Evolutionary conservation across 2,888 invertebrate species (phyloP).

Genomic region (Nomada goodeniana): DNA sequence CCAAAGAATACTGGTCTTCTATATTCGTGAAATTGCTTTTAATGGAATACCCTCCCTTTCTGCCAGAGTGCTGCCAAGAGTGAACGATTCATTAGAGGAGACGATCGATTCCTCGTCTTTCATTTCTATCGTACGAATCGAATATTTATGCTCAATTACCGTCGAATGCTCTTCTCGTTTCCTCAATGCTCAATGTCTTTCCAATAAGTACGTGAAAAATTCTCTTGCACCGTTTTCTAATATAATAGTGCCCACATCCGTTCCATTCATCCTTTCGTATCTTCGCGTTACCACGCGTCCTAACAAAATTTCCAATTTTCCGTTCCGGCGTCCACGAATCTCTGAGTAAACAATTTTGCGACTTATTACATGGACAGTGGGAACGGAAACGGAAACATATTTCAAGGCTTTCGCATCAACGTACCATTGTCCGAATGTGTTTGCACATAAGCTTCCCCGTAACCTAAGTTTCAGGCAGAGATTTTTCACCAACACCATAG

Average conservation of each 20-base stretch:
- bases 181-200: background rate
- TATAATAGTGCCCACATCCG: too few species aligned
- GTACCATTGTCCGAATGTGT: constrained; percentile 6
- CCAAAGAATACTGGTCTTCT: background rate
- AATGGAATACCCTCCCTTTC: background rate
- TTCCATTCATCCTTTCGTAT: too few species aligned
- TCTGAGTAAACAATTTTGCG: constrained; percentile 20
- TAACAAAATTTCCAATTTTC: too few species aligned
- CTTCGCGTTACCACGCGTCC: too few species aligned
- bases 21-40: constrained; percentile 44
- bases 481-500: constrained; percentile 45
- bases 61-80: background rate
- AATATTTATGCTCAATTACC: constrained; percentile 48
- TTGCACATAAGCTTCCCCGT: constrained; percentile 8
- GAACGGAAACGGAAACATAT: constrained; percentile 5
- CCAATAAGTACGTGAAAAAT: constrained; percentile 10
- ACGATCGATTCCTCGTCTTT: background rate
- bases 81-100: background rate
- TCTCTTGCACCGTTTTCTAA: background rate
- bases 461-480: background rate
- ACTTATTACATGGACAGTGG: constrained; percentile 2
- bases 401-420: constrained; percentile 18
- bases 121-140: constrained; percentile 15
- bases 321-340: background rate
- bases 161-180: background rate